Conservation (phyloP, 2,113 vertebrate genomes). For the Vombatus ursinus region DNA sequence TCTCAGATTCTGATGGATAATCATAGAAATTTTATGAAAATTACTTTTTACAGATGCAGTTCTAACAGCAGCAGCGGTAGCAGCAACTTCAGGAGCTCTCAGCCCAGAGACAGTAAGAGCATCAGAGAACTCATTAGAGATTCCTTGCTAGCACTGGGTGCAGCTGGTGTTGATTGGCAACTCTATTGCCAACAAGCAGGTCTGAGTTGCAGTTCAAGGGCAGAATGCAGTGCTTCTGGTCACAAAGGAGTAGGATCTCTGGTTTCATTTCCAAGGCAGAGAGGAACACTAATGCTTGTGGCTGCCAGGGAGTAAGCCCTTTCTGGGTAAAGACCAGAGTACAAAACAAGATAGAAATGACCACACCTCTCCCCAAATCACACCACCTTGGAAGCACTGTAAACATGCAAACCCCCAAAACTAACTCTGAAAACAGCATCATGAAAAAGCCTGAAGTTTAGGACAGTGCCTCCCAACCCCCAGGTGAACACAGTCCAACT, state of each 20-base stretch:
- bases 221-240: not conserved
- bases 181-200: not conserved
- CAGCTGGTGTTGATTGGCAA: not conserved
- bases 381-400: not conserved
- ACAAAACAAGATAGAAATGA: not conserved
- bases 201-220: not conserved
- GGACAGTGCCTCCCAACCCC: not conserved
- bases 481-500: not conserved
- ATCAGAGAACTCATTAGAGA: not conserved
- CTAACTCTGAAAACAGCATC: not conserved
- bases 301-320: not conserved
- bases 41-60: not conserved
- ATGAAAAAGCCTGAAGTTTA: not conserved
- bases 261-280: not conserved
- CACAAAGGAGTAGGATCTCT: not conserved
- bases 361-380: not conserved
- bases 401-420: not conserved
- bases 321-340: not conserved
- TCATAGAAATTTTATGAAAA: not conserved
- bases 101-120: not conserved
- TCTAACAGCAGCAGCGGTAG: not conserved
- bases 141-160: not conserved
- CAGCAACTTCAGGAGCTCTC: not conserved
- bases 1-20: not conserved
- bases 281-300: not conserved